Evolutionary conservation across 2,113 vertebrate genomes (phyloP).

Genomic region (Pteropus alecto): DNA sequence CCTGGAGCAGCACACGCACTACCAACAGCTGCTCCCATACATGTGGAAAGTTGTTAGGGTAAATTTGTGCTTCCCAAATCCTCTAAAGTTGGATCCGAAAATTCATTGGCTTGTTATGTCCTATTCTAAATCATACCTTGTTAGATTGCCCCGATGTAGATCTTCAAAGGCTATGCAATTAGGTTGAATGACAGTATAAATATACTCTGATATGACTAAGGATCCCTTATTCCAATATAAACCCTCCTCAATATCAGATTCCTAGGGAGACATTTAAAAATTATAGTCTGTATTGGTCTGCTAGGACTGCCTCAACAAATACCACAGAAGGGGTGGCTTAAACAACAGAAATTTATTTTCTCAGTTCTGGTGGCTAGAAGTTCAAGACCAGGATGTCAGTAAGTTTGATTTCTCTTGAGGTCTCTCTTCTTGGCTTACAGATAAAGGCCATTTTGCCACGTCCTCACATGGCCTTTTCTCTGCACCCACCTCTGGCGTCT

Average conservation of each 20-base stretch:
- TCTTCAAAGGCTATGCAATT: background rate
- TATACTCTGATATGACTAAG: background rate
- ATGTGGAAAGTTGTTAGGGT: background rate
- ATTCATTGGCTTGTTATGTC: background rate
- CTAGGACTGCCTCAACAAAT: too few species aligned
- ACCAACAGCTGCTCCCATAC: background rate
- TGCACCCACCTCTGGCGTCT: background rate
- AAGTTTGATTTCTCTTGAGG: background rate
- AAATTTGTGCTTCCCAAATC: background rate
- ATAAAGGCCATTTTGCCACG: fast-evolving
- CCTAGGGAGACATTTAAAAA: background rate
- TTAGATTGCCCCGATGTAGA: background rate
- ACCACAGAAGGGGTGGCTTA: background rate
- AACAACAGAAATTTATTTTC: background rate
- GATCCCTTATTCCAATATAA: background rate
- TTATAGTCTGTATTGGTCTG: background rate
- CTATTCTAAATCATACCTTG: background rate
- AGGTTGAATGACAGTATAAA: background rate
- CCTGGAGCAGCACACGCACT: fast-evolving
- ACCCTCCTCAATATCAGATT: background rate
- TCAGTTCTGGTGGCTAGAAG: background rate
- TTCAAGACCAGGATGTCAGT: background rate
- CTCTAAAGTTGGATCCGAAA: background rate
- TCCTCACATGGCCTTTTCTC: background rate
- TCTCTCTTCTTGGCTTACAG: background rate